These are phyloP conservation scores for Lophotriccus pileatus DNA, from an alignment of 2,797 vertebrate species.

Conservation along the genomic window DNA sequence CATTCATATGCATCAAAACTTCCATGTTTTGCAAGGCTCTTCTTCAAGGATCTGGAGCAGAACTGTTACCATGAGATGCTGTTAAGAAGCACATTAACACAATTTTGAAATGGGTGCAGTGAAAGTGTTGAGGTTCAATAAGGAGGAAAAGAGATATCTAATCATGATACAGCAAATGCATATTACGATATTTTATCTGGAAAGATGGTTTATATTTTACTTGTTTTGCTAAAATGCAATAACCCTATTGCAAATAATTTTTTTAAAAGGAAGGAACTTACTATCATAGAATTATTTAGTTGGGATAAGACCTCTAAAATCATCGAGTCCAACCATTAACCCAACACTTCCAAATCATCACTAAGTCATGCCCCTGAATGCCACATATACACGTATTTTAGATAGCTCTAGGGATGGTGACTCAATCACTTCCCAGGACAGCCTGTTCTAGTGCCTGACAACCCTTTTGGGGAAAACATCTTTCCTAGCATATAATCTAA, in stretches of 20 bases:
- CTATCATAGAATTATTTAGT: neutral
- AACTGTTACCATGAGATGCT: neutral
- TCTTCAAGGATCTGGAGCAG: neutral
- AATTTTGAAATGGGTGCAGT: neutral
- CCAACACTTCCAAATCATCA: rapidly evolving
- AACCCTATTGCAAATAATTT: neutral
- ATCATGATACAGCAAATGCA: neutral
- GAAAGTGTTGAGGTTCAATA: neutral
- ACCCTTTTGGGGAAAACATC: neutral
- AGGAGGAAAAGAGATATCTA: neutral
- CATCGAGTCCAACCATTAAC: rapidly evolving
- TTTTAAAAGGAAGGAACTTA: neutral
- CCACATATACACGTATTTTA: neutral
- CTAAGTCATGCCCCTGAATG: neutral
- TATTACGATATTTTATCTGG: neutral
- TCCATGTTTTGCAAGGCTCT: neutral
- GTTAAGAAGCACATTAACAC: neutral
- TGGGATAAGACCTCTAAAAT: neutral
- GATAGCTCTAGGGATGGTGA: neutral
- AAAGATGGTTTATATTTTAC: neutral
- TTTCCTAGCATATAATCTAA: neutral
- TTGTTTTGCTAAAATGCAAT: neutral
- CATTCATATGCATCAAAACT: neutral
- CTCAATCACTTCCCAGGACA: neutral
- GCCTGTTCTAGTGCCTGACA: neutral